A percentile compares a stretch with the other conserved stretches of the same genome.
Conservation (phyloP, 2,888 invertebrate species). For the Drosophila meridiana region DNA sequence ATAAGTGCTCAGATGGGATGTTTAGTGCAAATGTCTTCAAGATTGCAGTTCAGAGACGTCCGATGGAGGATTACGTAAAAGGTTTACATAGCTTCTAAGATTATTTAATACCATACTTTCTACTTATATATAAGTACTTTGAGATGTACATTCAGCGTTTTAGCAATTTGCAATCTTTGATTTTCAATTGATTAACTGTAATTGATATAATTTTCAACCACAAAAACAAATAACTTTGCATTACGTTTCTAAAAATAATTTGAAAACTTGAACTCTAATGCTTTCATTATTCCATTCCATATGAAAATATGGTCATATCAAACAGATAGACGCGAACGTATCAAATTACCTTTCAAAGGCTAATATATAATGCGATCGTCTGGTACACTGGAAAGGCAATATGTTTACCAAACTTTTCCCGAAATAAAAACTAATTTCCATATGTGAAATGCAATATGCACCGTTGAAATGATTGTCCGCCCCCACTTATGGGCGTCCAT, state of each 20-base stretch:
- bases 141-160: too few species aligned
- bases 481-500: background rate
- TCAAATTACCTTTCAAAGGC: background rate
- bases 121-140: too few species aligned
- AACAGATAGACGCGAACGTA: constrained; percentile 7
- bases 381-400: constrained; percentile 50
- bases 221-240: too few species aligned
- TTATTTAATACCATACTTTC: too few species aligned
- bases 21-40: background rate
- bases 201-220: too few species aligned
- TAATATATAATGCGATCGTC: constrained; percentile 20
- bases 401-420: constrained; percentile 43
- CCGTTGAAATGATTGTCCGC: constrained; percentile 2
- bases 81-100: too few species aligned
- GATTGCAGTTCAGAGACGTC: too few species aligned
- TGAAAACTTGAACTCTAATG: too few species aligned
- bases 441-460: constrained; percentile 57
- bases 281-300: background rate
- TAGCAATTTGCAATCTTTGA: too few species aligned
- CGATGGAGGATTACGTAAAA: too few species aligned
- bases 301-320: background rate
- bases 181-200: too few species aligned
- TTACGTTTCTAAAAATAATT: too few species aligned
- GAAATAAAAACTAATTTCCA: constrained; percentile 61
- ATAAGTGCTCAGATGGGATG: background rate